A percentile compares a stretch with the other conserved stretches of the same genome.
Conservation (phyloP, 2,888 invertebrate species). For the Meghimatium bilineatum region DNA sequence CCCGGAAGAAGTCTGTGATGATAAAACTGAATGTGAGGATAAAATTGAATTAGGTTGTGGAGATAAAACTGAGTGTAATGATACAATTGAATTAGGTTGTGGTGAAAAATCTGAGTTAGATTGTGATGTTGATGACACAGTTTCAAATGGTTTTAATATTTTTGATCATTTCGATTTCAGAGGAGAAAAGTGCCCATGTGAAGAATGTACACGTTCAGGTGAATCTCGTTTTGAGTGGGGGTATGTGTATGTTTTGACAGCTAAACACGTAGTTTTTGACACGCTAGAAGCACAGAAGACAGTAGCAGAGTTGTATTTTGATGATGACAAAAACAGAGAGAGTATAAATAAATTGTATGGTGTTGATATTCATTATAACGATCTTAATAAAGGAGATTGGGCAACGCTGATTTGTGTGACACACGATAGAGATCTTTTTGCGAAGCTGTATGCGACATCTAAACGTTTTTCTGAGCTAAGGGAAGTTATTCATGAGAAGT, state of each 20-base stretch:
- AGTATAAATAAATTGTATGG: neutral
- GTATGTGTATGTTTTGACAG: constrained; percentile 5
- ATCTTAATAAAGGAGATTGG: neutral
- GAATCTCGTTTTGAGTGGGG: neutral
- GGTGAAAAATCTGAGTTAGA: neutral
- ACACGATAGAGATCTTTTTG: constrained; percentile 23
- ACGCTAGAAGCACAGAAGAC: constrained; percentile 17
- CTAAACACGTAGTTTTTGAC: constrained; percentile 30
- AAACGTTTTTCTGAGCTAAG: neutral
- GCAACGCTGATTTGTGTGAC: neutral
- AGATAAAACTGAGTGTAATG: neutral
- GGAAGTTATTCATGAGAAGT: constrained; percentile 6
- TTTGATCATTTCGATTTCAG: neutral
- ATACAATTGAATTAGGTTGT: neutral
- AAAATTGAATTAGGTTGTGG: no score
- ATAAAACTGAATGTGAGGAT: neutral
- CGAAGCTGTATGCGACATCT: neutral
- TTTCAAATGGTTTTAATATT: neutral
- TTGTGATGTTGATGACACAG: neutral
- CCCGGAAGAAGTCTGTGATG: neutral
- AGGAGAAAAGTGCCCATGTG: neutral
- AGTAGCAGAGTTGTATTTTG: neutral
- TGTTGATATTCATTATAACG: neutral
- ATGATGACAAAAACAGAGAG: neutral
- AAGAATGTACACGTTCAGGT: neutral